phyloP scores from a whole-genome alignment of 2,113 vertebrate genomes.

The Catharus fuscescens region DNA sequence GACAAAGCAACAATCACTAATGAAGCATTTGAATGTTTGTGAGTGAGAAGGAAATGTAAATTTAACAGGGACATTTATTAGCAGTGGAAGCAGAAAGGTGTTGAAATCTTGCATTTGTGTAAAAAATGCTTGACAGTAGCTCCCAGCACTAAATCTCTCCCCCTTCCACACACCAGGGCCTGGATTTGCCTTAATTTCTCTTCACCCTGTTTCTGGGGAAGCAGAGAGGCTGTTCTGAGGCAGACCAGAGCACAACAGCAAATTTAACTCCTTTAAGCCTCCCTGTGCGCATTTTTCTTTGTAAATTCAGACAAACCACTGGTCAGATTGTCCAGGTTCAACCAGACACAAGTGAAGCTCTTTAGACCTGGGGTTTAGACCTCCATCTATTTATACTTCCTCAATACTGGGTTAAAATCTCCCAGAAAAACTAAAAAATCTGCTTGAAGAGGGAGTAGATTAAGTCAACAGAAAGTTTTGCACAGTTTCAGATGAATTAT shows the following conservation, averaged over 20 bases:
- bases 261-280: background rate
- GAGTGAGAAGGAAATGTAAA: background rate
- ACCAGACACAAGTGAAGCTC: rapidly evolving
- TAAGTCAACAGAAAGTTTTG: slow-evolving; percentile 35
- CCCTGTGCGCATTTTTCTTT: background rate
- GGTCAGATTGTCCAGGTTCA: background rate
- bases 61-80: background rate
- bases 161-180: background rate
- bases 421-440: background rate
- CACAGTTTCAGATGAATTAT: slow-evolving; percentile 40
- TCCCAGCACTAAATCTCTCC: background rate
- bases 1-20: background rate
- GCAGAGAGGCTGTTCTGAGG: background rate
- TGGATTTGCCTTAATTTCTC: background rate
- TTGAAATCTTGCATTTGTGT: background rate
- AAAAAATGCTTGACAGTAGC: background rate
- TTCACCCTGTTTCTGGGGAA: background rate
- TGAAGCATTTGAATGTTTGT: background rate
- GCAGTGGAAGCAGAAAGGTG: background rate
- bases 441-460: background rate
- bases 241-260: background rate
- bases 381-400: background rate
- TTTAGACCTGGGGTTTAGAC: background rate
- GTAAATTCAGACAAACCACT: background rate
- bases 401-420: background rate